Base-by-base conservation (phyloP, 1,140 invertebrate genomes). In the Riptortus pedestris region DNA sequence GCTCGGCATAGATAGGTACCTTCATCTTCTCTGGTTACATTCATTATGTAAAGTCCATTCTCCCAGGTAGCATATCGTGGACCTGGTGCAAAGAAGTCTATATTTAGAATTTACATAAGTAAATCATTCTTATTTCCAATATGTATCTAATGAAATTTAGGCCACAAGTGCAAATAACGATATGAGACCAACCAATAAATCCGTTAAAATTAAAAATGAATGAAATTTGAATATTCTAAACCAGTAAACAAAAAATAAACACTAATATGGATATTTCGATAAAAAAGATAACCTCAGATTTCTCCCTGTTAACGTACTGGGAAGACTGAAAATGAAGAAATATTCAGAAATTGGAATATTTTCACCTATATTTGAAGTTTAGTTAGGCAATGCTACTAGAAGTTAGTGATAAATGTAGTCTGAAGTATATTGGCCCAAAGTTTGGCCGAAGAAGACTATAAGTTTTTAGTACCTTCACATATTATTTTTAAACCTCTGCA, bases 1-100 rank as follows among this genome's bases (percentile, higher is more conserved):
- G 73, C 74, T 48, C 67, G 65, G 62, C 74, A 75, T 0, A 65
- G 65, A 63, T 75, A 75, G 9, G 61, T 65, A 1, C 74, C 74
- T 12, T 64, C 67, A 64, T 75, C 74, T 5, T 68, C 64, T 14
- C 70, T 66, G 3, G 67, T 69, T 1, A 72, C 68, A 52, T 72
- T 73, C 29, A 62, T 62, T 22, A 75, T 71, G 24, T 65, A 66
- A 0, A 75, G 68, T 16, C 70, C 69, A 26, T 71, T 68, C n/a
- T 67, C 65, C 1, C 63, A 57, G 27, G 68, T 63, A 12, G 68
- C 63, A 45, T 69, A 69, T 58, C 62, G 66, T 1, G 51, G 48
- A 38, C 66, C 72, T 72, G 31, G n/a, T 33, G 18, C 12, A 47
- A 28, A 43, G 18, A 62, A 33, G n/a, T 24, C 9, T n/a, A 11